A percentile compares a stretch with the other conserved stretches of the same genome.
Evolutionary conservation across 2,888 invertebrate species (phyloP).

Genomic region (Troglohyphantes excavatus): DNA sequence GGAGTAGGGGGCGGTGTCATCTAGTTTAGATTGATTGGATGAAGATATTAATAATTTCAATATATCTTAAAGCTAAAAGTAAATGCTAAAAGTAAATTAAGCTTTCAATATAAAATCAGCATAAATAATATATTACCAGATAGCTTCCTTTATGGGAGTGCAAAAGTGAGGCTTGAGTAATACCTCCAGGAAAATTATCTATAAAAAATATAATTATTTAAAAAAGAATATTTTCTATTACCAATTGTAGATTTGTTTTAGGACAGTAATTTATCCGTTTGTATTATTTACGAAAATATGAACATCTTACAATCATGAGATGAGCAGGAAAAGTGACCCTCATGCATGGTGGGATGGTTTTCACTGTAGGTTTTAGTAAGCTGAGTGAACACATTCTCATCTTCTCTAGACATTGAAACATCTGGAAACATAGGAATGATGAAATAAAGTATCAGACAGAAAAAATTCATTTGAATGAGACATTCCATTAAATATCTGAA

Average conservation of each 20-base stretch:
- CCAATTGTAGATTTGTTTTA: too few relatives aligned
- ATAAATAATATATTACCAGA: slow-evolving; percentile 58
- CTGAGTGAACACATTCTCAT: slow-evolving; percentile 50
- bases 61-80: too few relatives aligned
- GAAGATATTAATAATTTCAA: too few relatives aligned
- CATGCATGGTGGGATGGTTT: slow-evolving; percentile 55
- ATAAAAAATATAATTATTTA: slow-evolving; percentile 5
- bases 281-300: background rate
- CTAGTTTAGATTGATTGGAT: too few relatives aligned
- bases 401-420: slow-evolving; percentile 43
- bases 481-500: too few relatives aligned
- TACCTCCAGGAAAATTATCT: slow-evolving; percentile 70
- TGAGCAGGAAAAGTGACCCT: slow-evolving; percentile 44
- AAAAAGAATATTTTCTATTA: too few relatives aligned
- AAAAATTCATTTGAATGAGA: too few relatives aligned
- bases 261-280: too few relatives aligned
- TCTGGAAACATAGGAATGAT: background rate
- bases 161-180: slow-evolving; percentile 54
- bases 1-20: too few relatives aligned
- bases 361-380: slow-evolving; percentile 59
- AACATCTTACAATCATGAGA: slow-evolving; percentile 50
- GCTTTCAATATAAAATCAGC: too few relatives aligned
- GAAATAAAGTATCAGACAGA: too few relatives aligned
- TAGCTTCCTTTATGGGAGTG: slow-evolving; percentile 74
- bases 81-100: too few relatives aligned